phyloP scores from a whole-genome alignment of 2,888 invertebrate species.

The Cryptus armator region DNA sequence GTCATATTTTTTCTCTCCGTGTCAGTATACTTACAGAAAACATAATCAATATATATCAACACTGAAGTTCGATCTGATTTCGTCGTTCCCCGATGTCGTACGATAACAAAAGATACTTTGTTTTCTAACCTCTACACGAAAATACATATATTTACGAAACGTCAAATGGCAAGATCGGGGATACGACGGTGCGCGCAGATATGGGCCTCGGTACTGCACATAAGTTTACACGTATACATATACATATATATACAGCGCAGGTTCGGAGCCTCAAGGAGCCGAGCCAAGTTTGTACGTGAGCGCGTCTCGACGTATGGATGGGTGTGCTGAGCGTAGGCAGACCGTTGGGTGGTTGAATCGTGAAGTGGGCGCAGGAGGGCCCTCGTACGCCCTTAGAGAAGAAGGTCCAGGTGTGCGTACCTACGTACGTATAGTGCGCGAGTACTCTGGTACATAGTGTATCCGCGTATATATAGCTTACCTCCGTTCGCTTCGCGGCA shows the following conservation, averaged over 20 bases:
- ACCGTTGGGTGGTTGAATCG: slow-evolving; percentile 80
- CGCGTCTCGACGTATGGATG: slow-evolving; percentile 39
- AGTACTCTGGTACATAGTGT: slow-evolving; percentile 28
- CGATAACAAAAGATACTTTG: background rate
- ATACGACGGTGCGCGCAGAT: slow-evolving; percentile 34
- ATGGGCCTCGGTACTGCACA: slow-evolving; percentile 27
- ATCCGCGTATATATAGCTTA: slow-evolving; percentile 48
- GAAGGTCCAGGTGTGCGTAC: slow-evolving; percentile 81
- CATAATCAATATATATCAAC: background rate
- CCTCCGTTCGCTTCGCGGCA: slow-evolving; percentile 46
- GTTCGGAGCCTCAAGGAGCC: slow-evolving; percentile 60
- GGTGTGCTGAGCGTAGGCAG: slow-evolving; percentile 76
- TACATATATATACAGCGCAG: slow-evolving; percentile 19
- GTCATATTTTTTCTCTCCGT: background rate
- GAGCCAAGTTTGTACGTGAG: slow-evolving; percentile 40
- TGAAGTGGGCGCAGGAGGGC: slow-evolving; percentile 80
- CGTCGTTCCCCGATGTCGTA: background rate
- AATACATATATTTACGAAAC: slow-evolving; percentile 2
- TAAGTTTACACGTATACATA: slow-evolving; percentile 15
- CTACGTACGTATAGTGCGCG: slow-evolving; percentile 45
- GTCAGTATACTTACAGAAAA: too few species aligned
- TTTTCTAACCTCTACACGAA: background rate
- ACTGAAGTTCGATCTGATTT: background rate
- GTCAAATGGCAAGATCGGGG: slow-evolving; percentile 6
- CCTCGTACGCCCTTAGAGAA: slow-evolving; percentile 80